A percentile compares a stretch with the other conserved stretches of the same genome.
Conservation (phyloP, 2,888 invertebrate genomes). For the Drosophila mimica region DNA sequence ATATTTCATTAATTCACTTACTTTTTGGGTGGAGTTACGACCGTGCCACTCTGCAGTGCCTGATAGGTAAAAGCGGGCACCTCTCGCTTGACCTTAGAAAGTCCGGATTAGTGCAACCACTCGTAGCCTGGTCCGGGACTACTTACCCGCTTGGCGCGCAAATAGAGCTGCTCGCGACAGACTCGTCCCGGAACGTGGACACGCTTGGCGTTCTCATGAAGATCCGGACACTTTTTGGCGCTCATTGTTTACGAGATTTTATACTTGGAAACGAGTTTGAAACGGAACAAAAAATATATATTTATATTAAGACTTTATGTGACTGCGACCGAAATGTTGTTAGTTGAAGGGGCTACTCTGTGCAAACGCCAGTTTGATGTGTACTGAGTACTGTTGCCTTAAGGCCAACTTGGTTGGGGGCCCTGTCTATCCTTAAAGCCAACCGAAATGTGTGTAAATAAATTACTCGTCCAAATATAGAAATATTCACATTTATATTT, state of each 20-base stretch:
- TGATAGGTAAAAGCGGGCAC: conserved; percentile 84
- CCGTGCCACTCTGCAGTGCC: conserved; percentile 82
- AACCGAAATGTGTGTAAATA: conserved; percentile 30
- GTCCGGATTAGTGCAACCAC: background rate
- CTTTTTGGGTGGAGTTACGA: conserved; percentile 82
- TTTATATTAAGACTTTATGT: conserved; percentile 13
- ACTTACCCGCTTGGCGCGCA: conserved; percentile 64
- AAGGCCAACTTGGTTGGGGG: conserved; percentile 28
- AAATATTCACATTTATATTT: conserved; percentile 47
- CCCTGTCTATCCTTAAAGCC: background rate
- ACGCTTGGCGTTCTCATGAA: conserved; percentile 61
- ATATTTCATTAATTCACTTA: conserved; percentile 52
- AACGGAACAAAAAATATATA: conserved; percentile 1
- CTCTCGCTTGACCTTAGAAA: conserved; percentile 61
- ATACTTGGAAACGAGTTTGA: conserved; percentile 7
- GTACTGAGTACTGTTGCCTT: background rate
- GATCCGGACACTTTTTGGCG: conserved; percentile 49
- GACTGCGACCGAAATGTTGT: conserved; percentile 56
- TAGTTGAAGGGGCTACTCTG: conserved; percentile 58
- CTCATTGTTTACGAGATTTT: conserved; percentile 21
- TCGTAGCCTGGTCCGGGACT: rapidly evolving
- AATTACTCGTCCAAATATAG: conserved; percentile 47
- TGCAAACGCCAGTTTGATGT: conserved; percentile 47
- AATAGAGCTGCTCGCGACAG: conserved; percentile 68
- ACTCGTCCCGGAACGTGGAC: conserved; percentile 61